phyloP scores from a whole-genome alignment of 1,140 invertebrate species.

The Anoplophora glabripennis region DNA sequence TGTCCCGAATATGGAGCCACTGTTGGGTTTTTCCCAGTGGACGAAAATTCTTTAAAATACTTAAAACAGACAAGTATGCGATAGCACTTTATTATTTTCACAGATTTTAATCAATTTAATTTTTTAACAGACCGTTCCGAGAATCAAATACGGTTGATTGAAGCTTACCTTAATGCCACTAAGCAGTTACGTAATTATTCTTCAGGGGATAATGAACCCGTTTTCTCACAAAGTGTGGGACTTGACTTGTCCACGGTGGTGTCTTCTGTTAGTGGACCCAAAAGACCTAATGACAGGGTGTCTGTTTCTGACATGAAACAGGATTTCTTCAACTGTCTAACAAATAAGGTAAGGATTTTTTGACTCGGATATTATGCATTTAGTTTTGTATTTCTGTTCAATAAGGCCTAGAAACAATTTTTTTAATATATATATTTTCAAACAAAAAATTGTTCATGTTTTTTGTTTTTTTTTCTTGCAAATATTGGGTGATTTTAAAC shows the following conservation, averaged over 20 bases:
- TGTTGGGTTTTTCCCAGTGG: slow-evolving; percentile 93
- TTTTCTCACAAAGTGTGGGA: slow-evolving; percentile 82
- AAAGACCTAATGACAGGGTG: slow-evolving; percentile 94
- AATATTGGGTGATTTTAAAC: too few species aligned
- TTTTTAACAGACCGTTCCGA: slow-evolving; percentile 73
- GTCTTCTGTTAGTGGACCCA: slow-evolving; percentile 94
- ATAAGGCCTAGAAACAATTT: too few species aligned
- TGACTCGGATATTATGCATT: too few species aligned
- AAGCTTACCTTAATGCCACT: slow-evolving; percentile 78
- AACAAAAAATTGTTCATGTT: too few species aligned
- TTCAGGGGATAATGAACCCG: slow-evolving; percentile 75
- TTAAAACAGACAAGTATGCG: slow-evolving; percentile 80
- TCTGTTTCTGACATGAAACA: slow-evolving; percentile 85
- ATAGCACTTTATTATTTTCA: not conserved
- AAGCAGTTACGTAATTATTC: slow-evolving; percentile 84
- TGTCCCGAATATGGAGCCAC: slow-evolving; percentile 98
- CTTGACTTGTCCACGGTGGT: slow-evolving; percentile 87
- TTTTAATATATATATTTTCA: too few species aligned
- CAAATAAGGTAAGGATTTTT: slow-evolving; percentile 72
- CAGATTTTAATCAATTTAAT: not conserved
- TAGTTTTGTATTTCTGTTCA: too few species aligned
- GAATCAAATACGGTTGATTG: slow-evolving; percentile 79
- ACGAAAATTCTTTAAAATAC: slow-evolving; percentile 81
- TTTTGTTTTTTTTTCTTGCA: too few species aligned
- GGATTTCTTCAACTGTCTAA: slow-evolving; percentile 85